Evolutionary conservation across 1,140 invertebrate genomes (phyloP), one percentile per base, ranked within the genome.

Genomic region (Ganaspis sp.): DNA sequence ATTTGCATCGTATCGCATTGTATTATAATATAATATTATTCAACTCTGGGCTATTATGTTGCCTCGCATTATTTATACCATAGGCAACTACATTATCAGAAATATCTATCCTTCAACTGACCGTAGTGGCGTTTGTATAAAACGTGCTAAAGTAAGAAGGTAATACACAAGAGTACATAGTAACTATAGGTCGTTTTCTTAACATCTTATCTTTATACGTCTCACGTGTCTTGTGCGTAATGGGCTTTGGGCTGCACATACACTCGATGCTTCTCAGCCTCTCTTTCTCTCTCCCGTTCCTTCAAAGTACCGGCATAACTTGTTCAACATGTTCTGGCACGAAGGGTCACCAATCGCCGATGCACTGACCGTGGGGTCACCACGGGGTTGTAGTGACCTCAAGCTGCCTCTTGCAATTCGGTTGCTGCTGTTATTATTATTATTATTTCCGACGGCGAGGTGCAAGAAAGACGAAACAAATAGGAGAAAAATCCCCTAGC

Each of bases 191-290:
- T 26, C 54, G 54, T 64, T 64, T 64, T 64, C 54, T 64, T 64
- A 26, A 64, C 54, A 26, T 64, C 54, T 64, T 64, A 64, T 64
- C 54, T 64, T 64, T 64, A 64, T 64, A 64, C 21, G 54, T 64
- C 54, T 64, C 54, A 64, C 54, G 54, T 64, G 54, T 64, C 54
- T 64, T 64, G 54, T 64, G 54, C 54, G 54, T 64, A 64, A 64
- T 64, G 54, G 54, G 23, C 54, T 29, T 64, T 64, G 9, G 54
- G 54, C 54, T 26, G 23, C 23, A 29, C 23, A 64, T 26, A 64
- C 54, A 64, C 9, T 64, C 9, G 54, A 64, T 64, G 54, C 21
- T 12, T 64, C 21, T 64, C 23, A 26, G 54, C 9, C 9, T 23
- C 54, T 64, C 9, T 26, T 26, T 64, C 54, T 26, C 54, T 64